Evolutionary conservation across 2,113 vertebrate genomes (phyloP).

Genomic region (Sminthopsis crassicaudata): DNA sequence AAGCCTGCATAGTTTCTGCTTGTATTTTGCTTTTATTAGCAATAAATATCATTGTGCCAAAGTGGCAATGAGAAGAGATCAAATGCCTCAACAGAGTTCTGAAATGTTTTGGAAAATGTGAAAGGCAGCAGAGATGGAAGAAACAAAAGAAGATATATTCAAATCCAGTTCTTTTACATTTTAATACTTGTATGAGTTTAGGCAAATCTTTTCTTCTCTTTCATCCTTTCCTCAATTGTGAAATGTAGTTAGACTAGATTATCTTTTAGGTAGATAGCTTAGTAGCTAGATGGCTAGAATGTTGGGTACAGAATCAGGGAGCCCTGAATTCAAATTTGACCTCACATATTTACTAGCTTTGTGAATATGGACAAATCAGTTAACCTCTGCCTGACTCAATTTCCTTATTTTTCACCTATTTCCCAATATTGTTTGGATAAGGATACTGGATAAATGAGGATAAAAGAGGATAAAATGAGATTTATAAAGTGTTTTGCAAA

Average conservation of each 20-base stretch:
- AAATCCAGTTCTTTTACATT: background rate
- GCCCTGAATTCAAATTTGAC: background rate
- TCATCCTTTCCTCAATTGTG: background rate
- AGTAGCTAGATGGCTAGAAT: background rate
- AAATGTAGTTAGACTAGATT: background rate
- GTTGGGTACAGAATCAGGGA: background rate
- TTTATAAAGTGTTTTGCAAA: background rate
- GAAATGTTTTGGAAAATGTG: background rate
- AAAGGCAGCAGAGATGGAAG: background rate
- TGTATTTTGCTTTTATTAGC: constrained; percentile 12
- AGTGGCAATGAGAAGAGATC: background rate
- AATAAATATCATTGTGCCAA: constrained; percentile 18
- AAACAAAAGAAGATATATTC: background rate
- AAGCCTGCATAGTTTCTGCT: background rate
- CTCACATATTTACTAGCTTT: background rate
- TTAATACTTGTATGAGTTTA: background rate
- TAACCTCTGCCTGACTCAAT: background rate
- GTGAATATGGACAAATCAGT: background rate
- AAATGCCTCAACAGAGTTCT: background rate
- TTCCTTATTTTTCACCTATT: background rate
- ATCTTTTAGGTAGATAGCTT: background rate
- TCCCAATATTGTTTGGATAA: background rate
- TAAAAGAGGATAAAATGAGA: background rate
- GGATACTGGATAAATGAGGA: background rate
- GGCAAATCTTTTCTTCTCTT: background rate